Conservation (phyloP, 2,797 vertebrate species). For the Clarias pachynema region DNA sequence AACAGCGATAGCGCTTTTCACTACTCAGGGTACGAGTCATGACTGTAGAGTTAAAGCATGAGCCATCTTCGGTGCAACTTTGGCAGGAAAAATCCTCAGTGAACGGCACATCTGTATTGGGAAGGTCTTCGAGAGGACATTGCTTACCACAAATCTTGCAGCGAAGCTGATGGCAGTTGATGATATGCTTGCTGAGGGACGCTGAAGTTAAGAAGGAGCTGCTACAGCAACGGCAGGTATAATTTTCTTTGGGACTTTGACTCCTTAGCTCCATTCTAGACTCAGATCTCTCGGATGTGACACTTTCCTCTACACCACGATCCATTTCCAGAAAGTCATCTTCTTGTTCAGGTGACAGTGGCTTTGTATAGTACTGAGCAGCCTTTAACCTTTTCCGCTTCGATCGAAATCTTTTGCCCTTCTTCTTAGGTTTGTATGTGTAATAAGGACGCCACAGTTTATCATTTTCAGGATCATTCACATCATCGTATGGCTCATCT, state of each 20-base stretch:
- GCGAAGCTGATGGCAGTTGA: constrained; percentile 87
- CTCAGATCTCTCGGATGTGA: constrained; percentile 66
- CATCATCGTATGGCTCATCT: constrained; percentile 82
- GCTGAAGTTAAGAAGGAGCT: constrained; percentile 91
- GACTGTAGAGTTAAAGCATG: constrained; percentile 84
- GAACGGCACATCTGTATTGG: constrained; percentile 77
- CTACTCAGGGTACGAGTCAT: constrained; percentile 84
- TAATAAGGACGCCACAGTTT: constrained; percentile 98
- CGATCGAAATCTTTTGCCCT: constrained; percentile 84
- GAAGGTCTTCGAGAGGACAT: constrained; percentile 85
- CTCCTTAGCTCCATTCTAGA: constrained; percentile 75
- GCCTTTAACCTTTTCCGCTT: constrained; percentile 79
- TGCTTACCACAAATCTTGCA: constrained; percentile 93
- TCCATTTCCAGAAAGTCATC: constrained; percentile 61
- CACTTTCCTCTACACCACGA: constrained; percentile 64
- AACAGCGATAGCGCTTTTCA: constrained; percentile 93
- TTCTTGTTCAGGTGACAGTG: constrained; percentile 50
- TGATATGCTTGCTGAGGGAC: constrained; percentile 88
- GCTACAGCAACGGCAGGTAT: constrained; percentile 88
- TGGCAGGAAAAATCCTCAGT: constrained; percentile 88
- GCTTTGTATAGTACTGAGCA: constrained; percentile 59
- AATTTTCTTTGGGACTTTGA: constrained; percentile 77
- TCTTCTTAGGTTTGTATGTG: constrained; percentile 97
- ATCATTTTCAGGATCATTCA: constrained; percentile 91
- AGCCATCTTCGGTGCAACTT: constrained; percentile 91